Base-by-base conservation (phyloP, 2,113 vertebrate genomes). In the Poicephalus meyeri region DNA sequence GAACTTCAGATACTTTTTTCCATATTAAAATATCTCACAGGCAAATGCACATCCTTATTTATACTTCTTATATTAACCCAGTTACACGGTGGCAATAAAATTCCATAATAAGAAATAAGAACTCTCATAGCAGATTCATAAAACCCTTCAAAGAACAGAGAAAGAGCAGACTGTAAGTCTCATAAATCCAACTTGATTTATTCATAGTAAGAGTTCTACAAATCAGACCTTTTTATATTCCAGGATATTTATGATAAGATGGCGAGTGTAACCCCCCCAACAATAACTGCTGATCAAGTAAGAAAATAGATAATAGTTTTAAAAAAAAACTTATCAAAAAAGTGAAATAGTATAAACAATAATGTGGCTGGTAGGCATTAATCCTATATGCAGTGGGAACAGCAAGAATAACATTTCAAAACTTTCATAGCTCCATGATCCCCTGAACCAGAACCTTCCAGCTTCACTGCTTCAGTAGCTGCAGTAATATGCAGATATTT, bases 161-260 rank as follows among this genome's bases (percentile, higher is more conserved):
- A 68, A 79, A 92, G 80, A 95, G n/a, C 89, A 89, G 73, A 80
- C 35, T 1, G 1, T 46, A 89, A 91, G 37, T 47, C 83, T 94
- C 86, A 83, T 95, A 97, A 96, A 97, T 97, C 87, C 84, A 78
- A n/a, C 73, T 81, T 96, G 95, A 97, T 96, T 96, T 95, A 97
- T 97, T 94, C 91, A 78, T 44, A 71, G 66, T 35, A 79, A 80
- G 78, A 90, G 71, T 39, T 39, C 91, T 78, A 89, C 88, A 92
- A 87, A 94, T 88, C 10, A 24, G 86, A 71, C 50, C 41, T 83
- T 91, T 96, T 95, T 91, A 82, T 93, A 71, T 71, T 76, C 58
- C 8, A 14, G 19, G 55, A 63, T 93, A 94, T 97, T 96, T 93
- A 93, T 61, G 63, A 44, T 83, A 52, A 93, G 44, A 82, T 29